phyloP scores from a whole-genome alignment of 2,113 vertebrate genomes.

The Stigmatopora nigra region DNA sequence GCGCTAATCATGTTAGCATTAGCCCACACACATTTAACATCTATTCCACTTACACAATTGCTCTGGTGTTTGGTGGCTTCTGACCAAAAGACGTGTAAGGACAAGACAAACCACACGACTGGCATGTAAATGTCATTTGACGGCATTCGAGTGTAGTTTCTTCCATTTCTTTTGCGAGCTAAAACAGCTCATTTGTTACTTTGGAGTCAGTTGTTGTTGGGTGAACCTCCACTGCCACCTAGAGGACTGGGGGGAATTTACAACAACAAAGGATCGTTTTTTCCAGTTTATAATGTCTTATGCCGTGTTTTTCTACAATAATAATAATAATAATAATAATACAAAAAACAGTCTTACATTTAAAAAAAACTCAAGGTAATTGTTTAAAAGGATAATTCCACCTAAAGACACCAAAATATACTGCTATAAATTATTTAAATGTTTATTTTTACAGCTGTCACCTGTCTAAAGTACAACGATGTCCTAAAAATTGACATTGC shows the following conservation, averaged over 20 bases:
- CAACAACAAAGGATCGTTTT: no score
- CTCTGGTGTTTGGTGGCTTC: constrained; percentile 76
- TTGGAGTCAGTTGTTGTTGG: neutral
- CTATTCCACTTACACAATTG: constrained; percentile 73
- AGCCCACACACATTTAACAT: neutral
- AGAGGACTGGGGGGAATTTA: constrained; percentile 30
- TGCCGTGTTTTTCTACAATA: no score
- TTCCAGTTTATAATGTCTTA: no score
- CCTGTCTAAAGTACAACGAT: constrained; percentile 6
- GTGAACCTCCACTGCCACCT: constrained; percentile 36
- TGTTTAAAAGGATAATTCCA: no score
- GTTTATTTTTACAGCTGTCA: neutral
- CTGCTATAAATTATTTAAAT: neutral
- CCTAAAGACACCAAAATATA: neutral
- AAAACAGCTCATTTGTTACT: constrained; percentile 17
- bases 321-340: no score
- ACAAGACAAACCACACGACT: constrained; percentile 71
- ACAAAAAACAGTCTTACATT: neutral
- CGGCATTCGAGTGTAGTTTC: constrained; percentile 24
- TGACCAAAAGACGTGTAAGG: constrained; percentile 75
- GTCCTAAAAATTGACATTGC: neutral
- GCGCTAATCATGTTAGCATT: constrained; percentile 21
- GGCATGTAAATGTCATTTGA: constrained; percentile 71
- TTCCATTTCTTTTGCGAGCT: constrained; percentile 55
- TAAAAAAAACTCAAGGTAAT: neutral